Evolutionary conservation across 2,797 vertebrate genomes (phyloP), one percentile per base, ranked within the genome.

Genomic region (Tapirus indicus): DNA sequence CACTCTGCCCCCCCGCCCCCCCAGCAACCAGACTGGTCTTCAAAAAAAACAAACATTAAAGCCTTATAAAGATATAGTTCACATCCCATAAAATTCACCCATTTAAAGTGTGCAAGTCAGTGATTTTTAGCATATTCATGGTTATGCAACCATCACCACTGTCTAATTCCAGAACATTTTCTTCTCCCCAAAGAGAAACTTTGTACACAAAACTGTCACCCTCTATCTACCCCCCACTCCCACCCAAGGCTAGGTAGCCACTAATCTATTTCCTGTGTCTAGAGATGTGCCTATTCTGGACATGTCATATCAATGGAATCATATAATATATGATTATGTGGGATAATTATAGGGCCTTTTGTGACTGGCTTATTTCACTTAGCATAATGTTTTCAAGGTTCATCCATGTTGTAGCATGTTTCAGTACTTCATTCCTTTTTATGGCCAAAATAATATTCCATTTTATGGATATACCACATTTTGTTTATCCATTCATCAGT

Each of bases 321-420:
- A 7, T 0, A 23, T 4, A 0, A 52, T 16, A 52, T 52, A 14
- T 79, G 77, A 79, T 58, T 58, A 38, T 47, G 38, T 79, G 54
- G 35, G 58, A 27, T 3, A 10, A 6, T 27, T 27, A 52, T 6
- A 1, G 25, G 44, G 5, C 21, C 41, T 87, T 77, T 44, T 8
- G 41, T 72, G 58, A 5, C 41, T 49, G 41, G 16, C 32, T 56
- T 56, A 69, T 91, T 52, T 25, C 20, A 23, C 7, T n/a, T 16
- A 13, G 69, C 27, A 1, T 17, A 0, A 41, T 10, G 17, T 79
- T 69, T 54, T 38, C 64, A 49, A 21, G 82, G 54, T 35, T 14
- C 52, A 4, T 47, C 47, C 6, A 0, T 9, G 17, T 5, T 7
- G 10, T 14, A 11, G 38, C 32, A 0, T 7, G 6, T 44, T 7